Conservation (phyloP, 2,113 vertebrate genomes). For the Nannobrachium achirus region DNA sequence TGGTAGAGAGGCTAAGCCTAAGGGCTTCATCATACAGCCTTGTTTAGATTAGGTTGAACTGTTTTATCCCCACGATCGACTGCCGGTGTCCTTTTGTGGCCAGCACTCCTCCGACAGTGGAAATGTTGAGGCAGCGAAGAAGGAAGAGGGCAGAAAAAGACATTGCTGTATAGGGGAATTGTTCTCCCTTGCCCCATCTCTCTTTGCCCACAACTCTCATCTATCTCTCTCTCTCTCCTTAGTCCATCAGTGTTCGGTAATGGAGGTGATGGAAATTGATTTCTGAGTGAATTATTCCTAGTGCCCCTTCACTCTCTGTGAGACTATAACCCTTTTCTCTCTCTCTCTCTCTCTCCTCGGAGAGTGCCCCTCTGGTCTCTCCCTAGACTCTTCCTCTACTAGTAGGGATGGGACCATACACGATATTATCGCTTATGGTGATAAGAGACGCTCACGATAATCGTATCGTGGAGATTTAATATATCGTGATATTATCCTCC, state of each 20-base stretch:
- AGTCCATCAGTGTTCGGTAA: slow-evolving; percentile 63
- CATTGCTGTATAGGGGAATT: slow-evolving; percentile 56
- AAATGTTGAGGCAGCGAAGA: slow-evolving; percentile 58
- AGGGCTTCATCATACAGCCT: no score
- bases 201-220: slow-evolving; percentile 15
- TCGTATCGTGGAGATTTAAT: no score
- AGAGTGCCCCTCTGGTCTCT: slow-evolving; percentile 30
- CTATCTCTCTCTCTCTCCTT: slow-evolving; percentile 20
- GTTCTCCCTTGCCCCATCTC: slow-evolving; percentile 51
- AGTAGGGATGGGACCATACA: no score
- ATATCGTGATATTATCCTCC: no score
- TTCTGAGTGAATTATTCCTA: slow-evolving; percentile 76
- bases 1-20: slow-evolving; percentile 32
- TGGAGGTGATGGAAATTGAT: slow-evolving; percentile 78
- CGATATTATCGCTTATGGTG: no score
- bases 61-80: slow-evolving; percentile 72
- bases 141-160: slow-evolving; percentile 44
- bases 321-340: slow-evolving; percentile 47
- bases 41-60: slow-evolving; percentile 19
- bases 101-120: slow-evolving; percentile 53
- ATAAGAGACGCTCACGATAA: no score
- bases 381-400: slow-evolving; percentile 16
- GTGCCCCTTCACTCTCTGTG: slow-evolving; percentile 35
- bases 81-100: slow-evolving; percentile 67
- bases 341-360: slow-evolving; percentile 6